Evolutionary conservation across 2,888 invertebrate genomes (phyloP).

Genomic region (Quadroppia sp.): DNA sequence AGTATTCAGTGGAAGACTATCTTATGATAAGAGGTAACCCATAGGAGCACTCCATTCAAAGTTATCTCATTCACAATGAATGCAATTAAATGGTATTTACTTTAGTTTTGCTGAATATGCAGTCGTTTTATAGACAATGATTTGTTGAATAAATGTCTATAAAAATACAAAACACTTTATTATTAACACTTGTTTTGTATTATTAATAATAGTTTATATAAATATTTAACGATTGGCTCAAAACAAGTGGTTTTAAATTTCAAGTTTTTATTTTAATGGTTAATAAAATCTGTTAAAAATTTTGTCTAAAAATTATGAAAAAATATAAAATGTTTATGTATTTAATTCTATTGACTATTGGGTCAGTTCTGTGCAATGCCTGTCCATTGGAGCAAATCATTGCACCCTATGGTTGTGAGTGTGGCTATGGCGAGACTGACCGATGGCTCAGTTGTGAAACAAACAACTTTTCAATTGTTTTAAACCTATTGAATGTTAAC

Average conservation of each 20-base stretch:
- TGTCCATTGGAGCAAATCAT: constrained; percentile 8
- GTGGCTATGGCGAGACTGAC: neutral
- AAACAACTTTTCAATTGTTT: neutral
- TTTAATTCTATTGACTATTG: neutral
- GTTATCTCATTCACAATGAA: neutral
- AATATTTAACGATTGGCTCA: too few relatives aligned
- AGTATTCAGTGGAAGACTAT: too few relatives aligned
- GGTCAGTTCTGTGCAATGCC: neutral
- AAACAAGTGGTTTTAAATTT: too few relatives aligned
- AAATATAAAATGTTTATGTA: neutral
- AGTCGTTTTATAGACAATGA: too few relatives aligned
- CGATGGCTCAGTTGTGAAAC: constrained; percentile 12
- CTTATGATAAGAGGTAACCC: too few relatives aligned
- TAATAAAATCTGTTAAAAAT: neutral
- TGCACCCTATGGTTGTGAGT: neutral
- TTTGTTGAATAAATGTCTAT: too few relatives aligned
- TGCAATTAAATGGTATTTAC: neutral
- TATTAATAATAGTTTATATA: too few relatives aligned
- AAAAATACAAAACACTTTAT: too few relatives aligned
- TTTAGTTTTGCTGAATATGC: neutral
- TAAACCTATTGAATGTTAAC: neutral
- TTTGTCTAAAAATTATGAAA: neutral
- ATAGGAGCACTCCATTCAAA: neutral
- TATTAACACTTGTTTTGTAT: too few relatives aligned
- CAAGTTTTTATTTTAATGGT: neutral